These are phyloP conservation scores for Aphidius colemani DNA, from an alignment of 2,888 invertebrate species.

Conservation along the genomic window DNA sequence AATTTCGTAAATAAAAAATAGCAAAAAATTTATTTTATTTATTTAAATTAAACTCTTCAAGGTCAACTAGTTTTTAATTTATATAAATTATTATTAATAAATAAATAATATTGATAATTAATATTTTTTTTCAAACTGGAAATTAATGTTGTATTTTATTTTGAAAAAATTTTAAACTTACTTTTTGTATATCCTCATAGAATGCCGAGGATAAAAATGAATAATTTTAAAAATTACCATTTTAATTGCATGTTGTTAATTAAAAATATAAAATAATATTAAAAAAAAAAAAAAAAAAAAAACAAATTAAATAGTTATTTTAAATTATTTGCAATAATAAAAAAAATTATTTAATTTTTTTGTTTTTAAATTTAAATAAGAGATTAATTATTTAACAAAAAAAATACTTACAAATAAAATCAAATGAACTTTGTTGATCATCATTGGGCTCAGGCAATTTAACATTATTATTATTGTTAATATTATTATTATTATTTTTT, in stretches of 20 bases:
- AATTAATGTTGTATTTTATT: not conserved
- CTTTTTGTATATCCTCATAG: conserved; percentile 45
- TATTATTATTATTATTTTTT: not conserved
- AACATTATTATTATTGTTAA: conserved; percentile 3
- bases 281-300: not conserved
- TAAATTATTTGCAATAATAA: not conserved
- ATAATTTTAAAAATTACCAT: conserved; percentile 24
- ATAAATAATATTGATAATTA: not conserved
- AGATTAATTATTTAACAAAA: not conserved
- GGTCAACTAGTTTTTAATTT: too few relatives aligned
- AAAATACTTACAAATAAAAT: conserved; percentile 65
- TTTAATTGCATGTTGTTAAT: not conserved
- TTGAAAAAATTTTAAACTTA: conserved; percentile 32
- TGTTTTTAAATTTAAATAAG: conserved; percentile 4
- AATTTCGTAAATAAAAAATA: too few relatives aligned
- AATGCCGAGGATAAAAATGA: conserved; percentile 31
- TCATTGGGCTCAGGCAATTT: conserved; percentile 51
- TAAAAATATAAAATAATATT: not conserved
- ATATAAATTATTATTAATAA: too few relatives aligned
- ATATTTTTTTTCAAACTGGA: not conserved
- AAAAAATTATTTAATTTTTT: conserved; percentile 11
- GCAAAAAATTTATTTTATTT: too few relatives aligned
- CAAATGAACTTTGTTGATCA: conserved; percentile 66
- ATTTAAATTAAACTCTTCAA: too few relatives aligned
- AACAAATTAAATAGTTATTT: not conserved